Percentiles rank a stretch among this genome's conserved stretches.
Conservation (phyloP, 2,113 vertebrate genomes). For the Hoplias malabaricus region DNA sequence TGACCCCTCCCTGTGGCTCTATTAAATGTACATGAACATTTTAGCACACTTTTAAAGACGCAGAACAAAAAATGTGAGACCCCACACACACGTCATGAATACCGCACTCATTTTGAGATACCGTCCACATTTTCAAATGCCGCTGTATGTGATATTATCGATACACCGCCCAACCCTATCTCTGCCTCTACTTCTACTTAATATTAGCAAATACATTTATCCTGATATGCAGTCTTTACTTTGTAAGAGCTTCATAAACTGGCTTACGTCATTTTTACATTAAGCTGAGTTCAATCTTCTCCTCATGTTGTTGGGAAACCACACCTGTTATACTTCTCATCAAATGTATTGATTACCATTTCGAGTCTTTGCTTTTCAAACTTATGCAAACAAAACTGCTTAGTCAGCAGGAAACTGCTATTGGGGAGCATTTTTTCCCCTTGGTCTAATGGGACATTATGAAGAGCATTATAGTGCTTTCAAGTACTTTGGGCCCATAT, state of each 20-base stretch:
- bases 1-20: no score
- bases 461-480: slow-evolving; percentile 29
- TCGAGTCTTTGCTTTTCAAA: slow-evolving; percentile 11
- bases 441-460: slow-evolving; percentile 15
- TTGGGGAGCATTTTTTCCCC: slow-evolving; percentile 10
- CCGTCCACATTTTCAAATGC: no score
- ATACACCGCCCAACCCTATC: no score
- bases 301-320: background rate
- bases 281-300: background rate
- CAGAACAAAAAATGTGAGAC: no score
- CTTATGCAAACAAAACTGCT: slow-evolving; percentile 16
- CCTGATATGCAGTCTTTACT: background rate
- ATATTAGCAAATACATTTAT: no score
- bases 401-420: background rate
- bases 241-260: no score
- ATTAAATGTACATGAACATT: no score
- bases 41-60: no score
- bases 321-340: slow-evolving; percentile 6
- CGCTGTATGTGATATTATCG: no score
- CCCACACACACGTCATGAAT: no score
- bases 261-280: background rate
- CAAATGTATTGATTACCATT: slow-evolving; percentile 7
- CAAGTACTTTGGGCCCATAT: slow-evolving; percentile 21
- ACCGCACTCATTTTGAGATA: no score
- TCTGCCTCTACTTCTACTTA: no score